phyloP scores from a whole-genome alignment of 2,888 invertebrate species.

The Liopterus haemorrhoidalis region DNA sequence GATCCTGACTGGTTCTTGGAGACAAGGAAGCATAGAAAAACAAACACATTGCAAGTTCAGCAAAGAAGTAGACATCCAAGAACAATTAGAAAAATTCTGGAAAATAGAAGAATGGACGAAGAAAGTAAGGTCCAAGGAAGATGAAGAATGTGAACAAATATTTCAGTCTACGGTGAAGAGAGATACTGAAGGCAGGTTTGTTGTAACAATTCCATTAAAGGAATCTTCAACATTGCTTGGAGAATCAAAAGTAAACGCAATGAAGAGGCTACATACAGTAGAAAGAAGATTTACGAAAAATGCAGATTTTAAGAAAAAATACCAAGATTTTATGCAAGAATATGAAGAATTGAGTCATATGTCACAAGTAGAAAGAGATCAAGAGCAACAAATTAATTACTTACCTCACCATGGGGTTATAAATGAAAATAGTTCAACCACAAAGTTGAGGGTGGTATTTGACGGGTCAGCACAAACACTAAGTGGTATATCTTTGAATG shows the following conservation, averaged over 20 bases:
- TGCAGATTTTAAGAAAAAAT: conserved; percentile 5
- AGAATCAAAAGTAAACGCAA: conserved; percentile 12
- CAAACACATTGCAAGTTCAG: conserved; percentile 3
- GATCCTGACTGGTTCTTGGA: no score
- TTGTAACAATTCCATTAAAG: conserved; percentile 18
- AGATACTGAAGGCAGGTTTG: conserved; percentile 9
- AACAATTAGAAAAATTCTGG: conserved; percentile 11
- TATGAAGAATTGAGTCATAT: conserved; percentile 16
- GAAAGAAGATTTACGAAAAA: conserved; percentile 14
- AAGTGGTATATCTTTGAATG: conserved; percentile 29
- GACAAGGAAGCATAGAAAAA: conserved; percentile 9
- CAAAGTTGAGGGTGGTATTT: conserved; percentile 26
- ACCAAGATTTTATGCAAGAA: conserved; percentile 13
- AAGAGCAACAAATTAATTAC: conserved; percentile 11
- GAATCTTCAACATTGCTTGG: conserved; percentile 2
- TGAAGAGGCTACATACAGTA: conserved; percentile 12
- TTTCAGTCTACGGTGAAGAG: conserved; percentile 1
- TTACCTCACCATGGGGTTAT: conserved; percentile 25
- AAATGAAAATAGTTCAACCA: conserved; percentile 22
- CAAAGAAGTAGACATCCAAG: no score
- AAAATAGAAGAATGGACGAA: conserved; percentile 6
- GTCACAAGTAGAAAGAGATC: not conserved
- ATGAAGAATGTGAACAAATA: conserved; percentile 13
- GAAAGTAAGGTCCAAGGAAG: conserved; percentile 5
- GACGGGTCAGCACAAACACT: conserved; percentile 26